Base-by-base conservation (phyloP, 2,113 vertebrate genomes). In the Geococcyx californianus region DNA sequence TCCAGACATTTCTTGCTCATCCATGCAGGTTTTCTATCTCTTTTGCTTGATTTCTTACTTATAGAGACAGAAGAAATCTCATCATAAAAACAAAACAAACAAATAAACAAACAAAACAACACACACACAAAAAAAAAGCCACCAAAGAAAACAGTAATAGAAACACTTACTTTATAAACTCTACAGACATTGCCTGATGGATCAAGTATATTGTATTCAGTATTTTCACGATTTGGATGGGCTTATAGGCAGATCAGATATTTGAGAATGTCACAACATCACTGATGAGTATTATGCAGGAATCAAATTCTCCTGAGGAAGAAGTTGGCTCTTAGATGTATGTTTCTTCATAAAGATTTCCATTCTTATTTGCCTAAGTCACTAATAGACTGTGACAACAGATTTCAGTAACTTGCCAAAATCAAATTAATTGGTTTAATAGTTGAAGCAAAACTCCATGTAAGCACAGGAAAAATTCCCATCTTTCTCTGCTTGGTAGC, bases 211-310 rank as follows among this genome's bases (percentile, higher is more conserved):
- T 98, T 83, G 92, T 97, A 87, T 98, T 98, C n/a, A 98, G 97
- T 98, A 98, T 98, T 83, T 98, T 97, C 60, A 98, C 98, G 7
- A 94, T 98, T 40, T 98, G 96, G 75, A 98, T 98, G 73, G 98
- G 98, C 85, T 99, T 97, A 40, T 97, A 98, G 83, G 94, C 98
- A 24, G 98, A 98, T 16, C 97, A 98, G 95, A 98, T 98, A 91
- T 97, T 98, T 9, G 98, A 99, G 95, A 99, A 98, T 54, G 98
- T 98, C 49, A 98, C 98, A 56, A 98, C 97, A 11, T 98, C 98
- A 8, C 98, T 98, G 96, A 98, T 98, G 56, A 99, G 96, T 36
- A 98, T 97, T 6, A 97, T 98, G 95, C 98, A 99, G 25, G 94
- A 98, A 93, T 98, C 89, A 90, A 98, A 99, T 86, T 98, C 98